Evolutionary conservation across 2,797 vertebrate genomes (phyloP).

Genomic region (Epinephelus awoara): DNA sequence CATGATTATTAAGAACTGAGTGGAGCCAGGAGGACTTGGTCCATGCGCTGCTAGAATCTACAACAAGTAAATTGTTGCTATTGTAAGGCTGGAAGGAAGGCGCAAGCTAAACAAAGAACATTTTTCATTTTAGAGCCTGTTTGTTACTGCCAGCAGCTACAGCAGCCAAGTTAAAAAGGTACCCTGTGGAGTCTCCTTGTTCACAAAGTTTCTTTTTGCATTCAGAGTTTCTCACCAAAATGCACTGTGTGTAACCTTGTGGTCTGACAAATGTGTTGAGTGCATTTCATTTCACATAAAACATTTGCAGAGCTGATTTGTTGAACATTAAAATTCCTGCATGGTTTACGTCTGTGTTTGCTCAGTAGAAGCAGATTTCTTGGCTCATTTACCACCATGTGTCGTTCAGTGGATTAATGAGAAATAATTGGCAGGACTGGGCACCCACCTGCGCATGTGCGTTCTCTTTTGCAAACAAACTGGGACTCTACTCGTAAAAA

Average conservation of each 20-base stretch:
- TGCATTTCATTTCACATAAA: background rate
- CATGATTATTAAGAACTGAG: background rate
- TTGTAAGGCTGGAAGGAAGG: background rate
- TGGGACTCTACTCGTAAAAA: background rate
- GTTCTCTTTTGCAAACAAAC: background rate
- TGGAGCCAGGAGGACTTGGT: background rate
- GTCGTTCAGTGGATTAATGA: background rate
- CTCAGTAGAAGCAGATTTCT: background rate
- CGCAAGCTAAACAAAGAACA: background rate
- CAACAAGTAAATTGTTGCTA: background rate
- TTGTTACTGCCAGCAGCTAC: background rate
- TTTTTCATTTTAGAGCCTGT: background rate
- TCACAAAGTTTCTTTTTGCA: background rate
- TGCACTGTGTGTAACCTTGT: background rate
- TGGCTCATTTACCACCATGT: background rate
- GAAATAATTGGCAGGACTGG: background rate
- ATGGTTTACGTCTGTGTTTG: background rate
- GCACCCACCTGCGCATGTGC: background rate
- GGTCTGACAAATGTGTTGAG: background rate
- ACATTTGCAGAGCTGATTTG: background rate
- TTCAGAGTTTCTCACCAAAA: background rate
- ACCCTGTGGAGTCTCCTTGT: background rate
- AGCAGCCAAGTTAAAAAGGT: background rate
- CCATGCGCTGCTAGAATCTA: background rate
- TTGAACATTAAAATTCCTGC: slow-evolving; percentile 2